Evolutionary conservation across 2,113 vertebrate species (phyloP).

Genomic region (Potamarius usumacintae): DNA sequence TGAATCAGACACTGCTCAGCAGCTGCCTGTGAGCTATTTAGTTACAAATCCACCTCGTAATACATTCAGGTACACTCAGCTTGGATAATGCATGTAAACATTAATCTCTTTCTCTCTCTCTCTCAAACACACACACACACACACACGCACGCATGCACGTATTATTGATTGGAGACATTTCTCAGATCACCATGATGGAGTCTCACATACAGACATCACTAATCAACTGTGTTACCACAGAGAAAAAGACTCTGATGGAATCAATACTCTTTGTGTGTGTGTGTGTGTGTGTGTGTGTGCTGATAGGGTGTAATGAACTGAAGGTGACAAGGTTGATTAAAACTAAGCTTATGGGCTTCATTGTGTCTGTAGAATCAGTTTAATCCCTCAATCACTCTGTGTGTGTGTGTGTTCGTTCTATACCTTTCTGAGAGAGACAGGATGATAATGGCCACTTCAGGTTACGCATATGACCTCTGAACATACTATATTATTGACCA

Average conservation of each 20-base stretch:
- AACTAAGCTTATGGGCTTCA: conserved; percentile 62
- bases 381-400: conserved; percentile 48
- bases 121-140: neutral
- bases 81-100: neutral
- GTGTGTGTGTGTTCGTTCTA: neutral
- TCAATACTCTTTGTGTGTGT: conserved; percentile 13
- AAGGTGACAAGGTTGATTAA: conserved; percentile 47
- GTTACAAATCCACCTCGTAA: neutral
- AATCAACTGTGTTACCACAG: conserved; percentile 34
- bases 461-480: neutral
- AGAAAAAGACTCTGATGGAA: conserved; percentile 26
- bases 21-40: neutral
- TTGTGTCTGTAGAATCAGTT: conserved; percentile 45
- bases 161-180: conserved; percentile 26
- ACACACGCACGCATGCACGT: neutral
- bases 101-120: conserved; percentile 24
- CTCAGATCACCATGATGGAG: conserved; percentile 1
- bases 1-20: neutral
- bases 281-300: neutral
- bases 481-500: neutral
- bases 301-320: conserved; percentile 34
- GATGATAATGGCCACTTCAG: neutral
- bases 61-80: neutral
- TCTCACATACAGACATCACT: conserved; percentile 11
- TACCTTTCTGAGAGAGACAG: neutral